phyloP scores from a whole-genome alignment of 2,797 vertebrate species.

The Anolis apletophallus region DNA sequence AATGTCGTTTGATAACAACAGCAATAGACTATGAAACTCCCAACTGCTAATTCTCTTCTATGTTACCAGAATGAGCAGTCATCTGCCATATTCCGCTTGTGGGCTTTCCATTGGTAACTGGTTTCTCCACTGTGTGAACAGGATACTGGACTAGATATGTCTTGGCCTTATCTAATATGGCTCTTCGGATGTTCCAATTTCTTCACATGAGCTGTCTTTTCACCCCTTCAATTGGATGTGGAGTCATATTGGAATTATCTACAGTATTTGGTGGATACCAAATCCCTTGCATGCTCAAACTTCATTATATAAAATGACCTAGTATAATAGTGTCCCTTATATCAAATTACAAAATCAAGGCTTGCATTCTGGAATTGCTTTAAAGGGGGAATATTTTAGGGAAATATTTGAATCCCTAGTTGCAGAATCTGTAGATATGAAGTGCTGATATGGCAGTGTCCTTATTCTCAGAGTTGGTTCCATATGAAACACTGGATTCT shows the following conservation, averaged over 20 bases:
- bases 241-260: neutral
- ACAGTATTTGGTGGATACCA: too few relatives aligned
- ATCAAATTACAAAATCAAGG: too few relatives aligned
- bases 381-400: too few relatives aligned
- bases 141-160: neutral
- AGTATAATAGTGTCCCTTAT: too few relatives aligned
- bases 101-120: neutral
- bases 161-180: neutral
- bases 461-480: neutral
- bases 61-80: neutral
- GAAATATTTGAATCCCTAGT: too few relatives aligned
- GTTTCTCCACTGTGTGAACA: neutral
- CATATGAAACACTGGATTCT: neutral
- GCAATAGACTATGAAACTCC: neutral
- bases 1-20: neutral
- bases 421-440: too few relatives aligned
- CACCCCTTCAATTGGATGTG: neutral
- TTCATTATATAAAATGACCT: too few relatives aligned
- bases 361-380: too few relatives aligned
- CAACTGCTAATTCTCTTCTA: neutral
- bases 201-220: neutral
- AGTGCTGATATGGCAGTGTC: neutral
- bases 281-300: too few relatives aligned
- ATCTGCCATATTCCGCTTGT: neutral
- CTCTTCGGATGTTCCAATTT: neutral